Percentiles rank a stretch among this genome's conserved stretches.
Evolutionary conservation across 2,888 invertebrate genomes (phyloP).

Genomic region (Drosophila fungiperda): DNA sequence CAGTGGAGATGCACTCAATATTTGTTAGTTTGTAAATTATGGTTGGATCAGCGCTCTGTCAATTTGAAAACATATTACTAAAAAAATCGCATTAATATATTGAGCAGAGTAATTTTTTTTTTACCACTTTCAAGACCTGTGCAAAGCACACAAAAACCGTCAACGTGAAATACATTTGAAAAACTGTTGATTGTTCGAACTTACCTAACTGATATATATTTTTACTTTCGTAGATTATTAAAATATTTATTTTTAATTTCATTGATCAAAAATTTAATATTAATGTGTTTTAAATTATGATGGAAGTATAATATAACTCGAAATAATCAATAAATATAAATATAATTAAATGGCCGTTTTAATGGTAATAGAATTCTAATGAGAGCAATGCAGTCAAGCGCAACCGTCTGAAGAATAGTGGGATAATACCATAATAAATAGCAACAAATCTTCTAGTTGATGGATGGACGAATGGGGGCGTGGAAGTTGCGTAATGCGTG

Average conservation of each 20-base stretch:
- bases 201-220: background rate
- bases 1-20: constrained; percentile 25
- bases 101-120: background rate
- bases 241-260: background rate
- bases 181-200: background rate
- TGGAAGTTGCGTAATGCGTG: background rate
- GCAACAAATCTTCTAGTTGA: background rate
- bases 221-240: background rate
- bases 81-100: background rate
- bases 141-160: background rate
- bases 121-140: constrained; percentile 1
- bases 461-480: background rate
- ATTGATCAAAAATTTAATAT: background rate
- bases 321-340: background rate
- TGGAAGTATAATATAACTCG: background rate
- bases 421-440: background rate
- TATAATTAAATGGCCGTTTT: background rate
- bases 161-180: constrained; percentile 2
- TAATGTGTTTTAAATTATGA: background rate
- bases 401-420: background rate
- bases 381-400: background rate
- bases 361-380: background rate
- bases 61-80: background rate
- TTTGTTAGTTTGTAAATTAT: constrained; percentile 44
- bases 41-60: constrained; percentile 22